Conservation (phyloP, 1,140 invertebrate genomes). For the Zaprionus vittiger region DNA sequence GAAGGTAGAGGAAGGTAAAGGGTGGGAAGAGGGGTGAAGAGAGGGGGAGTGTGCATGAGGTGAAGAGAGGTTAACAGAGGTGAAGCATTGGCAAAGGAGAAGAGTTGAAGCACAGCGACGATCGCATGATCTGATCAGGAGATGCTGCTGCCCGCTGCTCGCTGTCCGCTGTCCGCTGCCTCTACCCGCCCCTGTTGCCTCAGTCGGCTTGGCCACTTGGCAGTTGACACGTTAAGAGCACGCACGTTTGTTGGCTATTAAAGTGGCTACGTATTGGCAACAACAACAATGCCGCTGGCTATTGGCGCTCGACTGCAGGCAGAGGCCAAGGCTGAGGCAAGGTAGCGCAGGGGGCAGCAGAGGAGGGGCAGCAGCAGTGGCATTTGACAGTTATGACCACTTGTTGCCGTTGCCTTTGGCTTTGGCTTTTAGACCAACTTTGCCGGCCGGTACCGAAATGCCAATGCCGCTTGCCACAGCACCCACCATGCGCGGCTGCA, state of each 20-base stretch:
- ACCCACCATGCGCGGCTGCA: conserved; percentile 42
- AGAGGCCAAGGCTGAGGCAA: conserved; percentile 24
- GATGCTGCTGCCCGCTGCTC: conserved; percentile 6
- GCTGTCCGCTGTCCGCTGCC: background rate
- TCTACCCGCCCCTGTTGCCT: background rate
- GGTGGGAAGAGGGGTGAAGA: background rate
- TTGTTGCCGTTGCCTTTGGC: conserved; percentile 50
- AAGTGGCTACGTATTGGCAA: conserved; percentile 47
- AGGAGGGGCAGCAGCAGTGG: background rate
- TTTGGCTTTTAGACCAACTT: conserved; percentile 42
- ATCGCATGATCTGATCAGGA: conserved; percentile 47
- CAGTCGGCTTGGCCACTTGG: conserved; percentile 41
- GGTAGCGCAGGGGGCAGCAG: conserved; percentile 5
- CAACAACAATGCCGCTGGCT: conserved; percentile 24
- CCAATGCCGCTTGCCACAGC: conserved; percentile 21
- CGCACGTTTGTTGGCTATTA: conserved; percentile 65
- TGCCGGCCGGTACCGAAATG: conserved; percentile 51
- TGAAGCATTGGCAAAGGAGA: background rate
- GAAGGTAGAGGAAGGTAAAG: background rate
- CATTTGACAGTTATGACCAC: conserved; percentile 81
- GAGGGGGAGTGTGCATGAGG: background rate
- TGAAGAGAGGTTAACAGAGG: background rate
- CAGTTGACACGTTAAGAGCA: conserved; percentile 79
- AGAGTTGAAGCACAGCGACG: conserved; percentile 9
- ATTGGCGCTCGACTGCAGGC: conserved; percentile 35